A percentile compares a stretch with the other conserved stretches of the same genome.
These are phyloP conservation scores for Pocillopora meandrina DNA, from an alignment of 92 coral and sea anemone genomes.

Conservation along the genomic window DNA sequence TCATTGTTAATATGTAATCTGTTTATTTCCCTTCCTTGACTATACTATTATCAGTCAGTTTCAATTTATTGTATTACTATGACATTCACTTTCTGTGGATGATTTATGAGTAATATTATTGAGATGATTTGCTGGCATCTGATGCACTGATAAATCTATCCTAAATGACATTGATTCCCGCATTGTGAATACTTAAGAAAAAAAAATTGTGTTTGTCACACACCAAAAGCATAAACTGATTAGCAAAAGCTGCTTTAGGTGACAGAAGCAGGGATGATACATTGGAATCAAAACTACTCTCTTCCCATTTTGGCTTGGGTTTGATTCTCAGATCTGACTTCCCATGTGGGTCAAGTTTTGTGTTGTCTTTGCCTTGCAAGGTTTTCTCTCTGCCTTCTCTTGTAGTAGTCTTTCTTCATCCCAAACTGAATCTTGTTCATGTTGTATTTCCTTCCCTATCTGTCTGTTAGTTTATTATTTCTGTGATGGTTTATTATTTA, in stretches of 20 bases:
- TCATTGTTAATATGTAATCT: too few species aligned
- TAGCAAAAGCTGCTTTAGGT: slow-evolving; percentile 11
- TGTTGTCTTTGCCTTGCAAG: too few species aligned
- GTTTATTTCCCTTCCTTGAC: too few species aligned
- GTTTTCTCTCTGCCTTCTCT: too few species aligned
- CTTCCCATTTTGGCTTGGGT: too few species aligned
- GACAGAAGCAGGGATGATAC: background rate
- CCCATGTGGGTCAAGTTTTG: too few species aligned
- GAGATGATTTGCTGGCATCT: background rate
- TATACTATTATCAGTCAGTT: background rate
- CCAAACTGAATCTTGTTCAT: background rate
- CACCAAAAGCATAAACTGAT: slow-evolving; percentile 3
- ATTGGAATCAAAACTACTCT: too few species aligned
- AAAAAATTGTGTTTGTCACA: slow-evolving; percentile 29
- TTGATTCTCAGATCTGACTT: too few species aligned
- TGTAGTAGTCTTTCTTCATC: background rate
- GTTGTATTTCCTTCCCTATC: background rate
- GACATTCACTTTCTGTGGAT: too few species aligned
- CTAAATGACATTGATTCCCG: background rate
- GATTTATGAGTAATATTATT: background rate
- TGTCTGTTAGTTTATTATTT: background rate
- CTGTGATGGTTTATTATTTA: background rate
- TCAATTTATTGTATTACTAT: background rate
- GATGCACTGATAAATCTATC: background rate
- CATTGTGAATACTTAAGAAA: background rate